These are phyloP conservation scores for Gadus chalcogrammus DNA, from an alignment of 2,113 vertebrate species.

Conservation along the genomic window DNA sequence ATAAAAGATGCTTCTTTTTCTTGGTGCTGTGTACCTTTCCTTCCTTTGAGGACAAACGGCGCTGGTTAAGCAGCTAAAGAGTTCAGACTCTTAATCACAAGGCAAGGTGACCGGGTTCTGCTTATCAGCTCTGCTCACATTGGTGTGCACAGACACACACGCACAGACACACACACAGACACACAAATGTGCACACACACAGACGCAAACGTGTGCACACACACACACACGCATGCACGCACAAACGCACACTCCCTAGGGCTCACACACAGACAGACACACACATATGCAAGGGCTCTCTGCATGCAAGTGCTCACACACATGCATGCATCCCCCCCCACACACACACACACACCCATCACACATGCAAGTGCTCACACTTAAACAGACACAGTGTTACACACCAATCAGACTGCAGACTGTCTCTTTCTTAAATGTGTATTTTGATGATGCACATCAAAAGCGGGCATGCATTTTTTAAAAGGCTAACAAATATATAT, in stretches of 20 bases:
- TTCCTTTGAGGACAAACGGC: slow-evolving; percentile 49
- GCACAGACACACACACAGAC: slow-evolving; percentile 16
- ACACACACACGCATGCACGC: slow-evolving; percentile 1
- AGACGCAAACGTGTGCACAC: slow-evolving; percentile 13
- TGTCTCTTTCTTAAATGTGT: too few species aligned
- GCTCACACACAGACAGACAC: neutral
- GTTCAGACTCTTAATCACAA: slow-evolving; percentile 59
- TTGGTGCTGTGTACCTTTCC: slow-evolving; percentile 38
- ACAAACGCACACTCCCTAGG: neutral
- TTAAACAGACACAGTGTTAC: neutral
- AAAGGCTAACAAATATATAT: too few species aligned
- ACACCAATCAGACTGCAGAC: too few species aligned
- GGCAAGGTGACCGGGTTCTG: slow-evolving; percentile 65
- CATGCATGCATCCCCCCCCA: neutral
- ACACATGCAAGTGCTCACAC: neutral
- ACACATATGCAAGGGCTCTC: too few species aligned
- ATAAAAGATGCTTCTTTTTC: slow-evolving; percentile 50
- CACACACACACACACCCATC: slow-evolving; percentile 16
- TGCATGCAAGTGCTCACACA: slow-evolving; percentile 7
- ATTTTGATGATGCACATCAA: too few species aligned
- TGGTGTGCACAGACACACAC: slow-evolving; percentile 8
- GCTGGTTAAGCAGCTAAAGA: slow-evolving; percentile 57
- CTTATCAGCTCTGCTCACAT: slow-evolving; percentile 56
- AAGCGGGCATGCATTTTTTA: too few species aligned
- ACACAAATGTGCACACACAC: too few species aligned